phyloP scores from a whole-genome alignment of 2,888 invertebrate genomes.

The Chydorus sphaericus region DNA sequence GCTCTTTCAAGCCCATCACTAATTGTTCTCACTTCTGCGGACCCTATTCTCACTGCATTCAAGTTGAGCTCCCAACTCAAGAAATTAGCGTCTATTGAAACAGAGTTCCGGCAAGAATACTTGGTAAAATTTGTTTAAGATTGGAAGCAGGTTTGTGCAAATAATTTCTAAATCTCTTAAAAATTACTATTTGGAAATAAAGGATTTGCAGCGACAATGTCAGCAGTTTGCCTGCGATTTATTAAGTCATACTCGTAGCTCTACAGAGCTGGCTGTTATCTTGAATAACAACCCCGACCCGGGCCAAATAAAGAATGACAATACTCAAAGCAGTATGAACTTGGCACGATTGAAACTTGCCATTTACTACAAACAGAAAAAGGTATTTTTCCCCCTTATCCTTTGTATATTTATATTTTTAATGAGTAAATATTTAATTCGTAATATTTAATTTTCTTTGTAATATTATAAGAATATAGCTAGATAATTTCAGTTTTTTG shows the following conservation, averaged over 20 bases:
- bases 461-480: no score
- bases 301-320: slow-evolving; percentile 19
- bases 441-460: no score
- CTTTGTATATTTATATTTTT: no score
- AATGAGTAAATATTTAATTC: no score
- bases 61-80: slow-evolving; percentile 50
- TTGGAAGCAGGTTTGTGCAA: no score
- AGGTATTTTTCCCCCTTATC: no score
- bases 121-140: slow-evolving; percentile 17
- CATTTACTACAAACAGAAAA: slow-evolving; percentile 37
- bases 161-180: no score
- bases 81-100: slow-evolving; percentile 35
- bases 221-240: slow-evolving; percentile 36
- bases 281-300: slow-evolving; percentile 34
- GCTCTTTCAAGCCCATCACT: slow-evolving; percentile 86
- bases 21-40: slow-evolving; percentile 78
- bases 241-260: slow-evolving; percentile 35
- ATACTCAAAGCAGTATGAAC: slow-evolving; percentile 26
- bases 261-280: slow-evolving; percentile 37
- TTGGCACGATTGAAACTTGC: slow-evolving; percentile 35
- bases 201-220: slow-evolving; percentile 28
- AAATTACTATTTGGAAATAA: no score
- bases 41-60: slow-evolving; percentile 86
- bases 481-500: not conserved
- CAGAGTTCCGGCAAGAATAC: slow-evolving; percentile 39